Evolutionary conservation across 92 coral and sea anemone genomes (phyloP).

Genomic region (Zoanthus solanderi): DNA sequence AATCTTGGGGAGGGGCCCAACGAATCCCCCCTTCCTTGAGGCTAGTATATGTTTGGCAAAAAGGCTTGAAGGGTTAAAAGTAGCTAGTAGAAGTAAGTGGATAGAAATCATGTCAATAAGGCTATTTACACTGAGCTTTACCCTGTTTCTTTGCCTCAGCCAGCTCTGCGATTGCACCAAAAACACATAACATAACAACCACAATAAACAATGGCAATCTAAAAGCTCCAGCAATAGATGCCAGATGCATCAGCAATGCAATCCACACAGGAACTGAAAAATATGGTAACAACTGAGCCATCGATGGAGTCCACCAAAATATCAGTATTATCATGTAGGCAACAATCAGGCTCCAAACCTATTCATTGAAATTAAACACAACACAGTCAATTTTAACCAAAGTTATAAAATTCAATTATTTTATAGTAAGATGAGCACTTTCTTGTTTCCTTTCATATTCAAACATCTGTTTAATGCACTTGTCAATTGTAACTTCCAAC

Average conservation of each 20-base stretch:
- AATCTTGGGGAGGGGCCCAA: too few species aligned
- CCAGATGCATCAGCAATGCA: conserved; percentile 79
- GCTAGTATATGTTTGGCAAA: too few species aligned
- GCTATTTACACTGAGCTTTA: conserved; percentile 15
- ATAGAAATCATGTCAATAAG: too few species aligned
- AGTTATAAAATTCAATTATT: neutral
- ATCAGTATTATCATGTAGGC: conserved; percentile 73
- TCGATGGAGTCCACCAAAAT: conserved; percentile 92
- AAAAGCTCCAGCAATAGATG: conserved; percentile 92
- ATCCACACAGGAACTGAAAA: conserved; percentile 95
- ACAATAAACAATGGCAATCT: conserved; percentile 80
- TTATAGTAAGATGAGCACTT: too few species aligned
- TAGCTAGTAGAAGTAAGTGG: too few species aligned
- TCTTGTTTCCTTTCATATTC: too few species aligned
- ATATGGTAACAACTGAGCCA: conserved; percentile 68
- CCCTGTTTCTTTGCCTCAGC: conserved; percentile 77
- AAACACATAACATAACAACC: conserved; percentile 73
- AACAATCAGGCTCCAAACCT: conserved; percentile 92
- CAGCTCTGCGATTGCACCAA: conserved; percentile 82
- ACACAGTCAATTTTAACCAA: neutral
- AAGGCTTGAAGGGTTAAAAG: too few species aligned
- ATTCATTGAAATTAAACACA: neutral
- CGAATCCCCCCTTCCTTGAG: too few species aligned
- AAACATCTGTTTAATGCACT: too few species aligned
- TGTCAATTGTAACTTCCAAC: too few species aligned